Conservation (phyloP, 2,888 invertebrate species). For the Cantharis flavilabris region DNA sequence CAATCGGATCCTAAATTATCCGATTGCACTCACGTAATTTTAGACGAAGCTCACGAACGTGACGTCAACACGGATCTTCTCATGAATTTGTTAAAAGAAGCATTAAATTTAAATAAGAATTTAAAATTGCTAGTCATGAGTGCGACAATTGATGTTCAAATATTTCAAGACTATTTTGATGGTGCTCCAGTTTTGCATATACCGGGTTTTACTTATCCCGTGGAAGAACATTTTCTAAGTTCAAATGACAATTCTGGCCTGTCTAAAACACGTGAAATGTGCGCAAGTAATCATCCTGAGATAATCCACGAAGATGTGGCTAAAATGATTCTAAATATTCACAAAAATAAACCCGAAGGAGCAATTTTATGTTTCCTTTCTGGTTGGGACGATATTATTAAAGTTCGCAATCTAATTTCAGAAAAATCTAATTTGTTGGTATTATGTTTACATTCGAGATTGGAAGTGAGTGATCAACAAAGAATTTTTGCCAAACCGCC, state of each 20-base stretch:
- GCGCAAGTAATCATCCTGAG: slow-evolving; percentile 50
- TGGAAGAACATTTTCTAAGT: slow-evolving; percentile 63
- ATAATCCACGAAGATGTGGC: slow-evolving; percentile 60
- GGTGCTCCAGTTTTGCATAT: slow-evolving; percentile 52
- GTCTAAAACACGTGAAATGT: slow-evolving; percentile 50
- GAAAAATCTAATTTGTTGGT: slow-evolving; percentile 41
- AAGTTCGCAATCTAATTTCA: slow-evolving; percentile 58
- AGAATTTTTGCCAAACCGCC: slow-evolving; percentile 61
- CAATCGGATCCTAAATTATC: slow-evolving; percentile 56
- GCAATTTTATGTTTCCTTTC: slow-evolving; percentile 77
- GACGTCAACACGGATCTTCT: slow-evolving; percentile 71
- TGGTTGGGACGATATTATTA: slow-evolving; percentile 73
- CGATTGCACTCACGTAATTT: slow-evolving; percentile 68
- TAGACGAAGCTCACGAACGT: slow-evolving; percentile 78
- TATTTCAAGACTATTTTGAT: slow-evolving; percentile 63
- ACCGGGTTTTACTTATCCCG: slow-evolving; percentile 64
- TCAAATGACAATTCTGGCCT: slow-evolving; percentile 55
- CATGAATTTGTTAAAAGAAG: slow-evolving; percentile 62
- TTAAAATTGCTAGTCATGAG: slow-evolving; percentile 73
- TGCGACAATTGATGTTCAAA: slow-evolving; percentile 68
- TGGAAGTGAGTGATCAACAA: slow-evolving; percentile 63
- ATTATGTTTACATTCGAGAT: slow-evolving; percentile 56
- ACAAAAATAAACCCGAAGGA: slow-evolving; percentile 62
- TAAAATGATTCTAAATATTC: slow-evolving; percentile 61
- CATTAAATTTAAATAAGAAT: slow-evolving; percentile 58